Evolutionary conservation across 1,140 invertebrate genomes (phyloP).

Genomic region (Calosoma granatense): DNA sequence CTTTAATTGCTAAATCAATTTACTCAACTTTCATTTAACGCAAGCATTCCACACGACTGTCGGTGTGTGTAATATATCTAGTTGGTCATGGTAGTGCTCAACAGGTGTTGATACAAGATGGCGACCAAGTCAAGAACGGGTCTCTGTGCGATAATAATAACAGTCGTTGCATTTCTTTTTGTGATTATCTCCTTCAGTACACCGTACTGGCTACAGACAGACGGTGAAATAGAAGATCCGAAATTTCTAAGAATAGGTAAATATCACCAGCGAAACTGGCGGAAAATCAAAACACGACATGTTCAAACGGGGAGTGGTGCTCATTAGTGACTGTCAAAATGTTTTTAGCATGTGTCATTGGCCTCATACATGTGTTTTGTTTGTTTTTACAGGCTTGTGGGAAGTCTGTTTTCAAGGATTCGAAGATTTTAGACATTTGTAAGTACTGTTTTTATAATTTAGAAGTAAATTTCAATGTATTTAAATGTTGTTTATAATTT

Average conservation of each 20-base stretch:
- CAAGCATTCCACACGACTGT: too few relatives aligned
- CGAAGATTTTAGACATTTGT: conserved; percentile 65
- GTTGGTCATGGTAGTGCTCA: background rate
- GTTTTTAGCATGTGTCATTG: background rate
- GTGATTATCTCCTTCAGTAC: conserved; percentile 82
- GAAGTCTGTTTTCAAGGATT: conserved; percentile 82
- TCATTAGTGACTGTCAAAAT: conserved; percentile 4
- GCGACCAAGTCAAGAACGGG: conserved; percentile 55
- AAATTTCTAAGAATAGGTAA: conserved; percentile 74
- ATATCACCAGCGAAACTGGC: conserved; percentile 18
- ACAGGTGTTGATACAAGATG: conserved; percentile 26
- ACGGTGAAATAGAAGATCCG: conserved; percentile 65
- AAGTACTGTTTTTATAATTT: conserved; percentile 18
- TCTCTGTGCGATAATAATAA: conserved; percentile 54
- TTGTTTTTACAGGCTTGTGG: conserved; percentile 74
- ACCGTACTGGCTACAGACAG: conserved; percentile 86
- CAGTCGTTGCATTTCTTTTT: conserved; percentile 56
- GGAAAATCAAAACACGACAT: conserved; percentile 15
- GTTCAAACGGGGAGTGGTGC: conserved; percentile 4
- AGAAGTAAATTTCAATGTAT: background rate
- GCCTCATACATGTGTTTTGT: too few relatives aligned
- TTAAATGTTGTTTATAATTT: background rate
- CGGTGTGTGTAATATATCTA: background rate
- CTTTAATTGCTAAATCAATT: conserved; percentile 32
- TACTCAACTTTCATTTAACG: too few relatives aligned